A percentile compares a stretch with the other conserved stretches of the same genome.
Conservation (phyloP, 2,113 vertebrate species). For the Lethenteron reissneri region DNA sequence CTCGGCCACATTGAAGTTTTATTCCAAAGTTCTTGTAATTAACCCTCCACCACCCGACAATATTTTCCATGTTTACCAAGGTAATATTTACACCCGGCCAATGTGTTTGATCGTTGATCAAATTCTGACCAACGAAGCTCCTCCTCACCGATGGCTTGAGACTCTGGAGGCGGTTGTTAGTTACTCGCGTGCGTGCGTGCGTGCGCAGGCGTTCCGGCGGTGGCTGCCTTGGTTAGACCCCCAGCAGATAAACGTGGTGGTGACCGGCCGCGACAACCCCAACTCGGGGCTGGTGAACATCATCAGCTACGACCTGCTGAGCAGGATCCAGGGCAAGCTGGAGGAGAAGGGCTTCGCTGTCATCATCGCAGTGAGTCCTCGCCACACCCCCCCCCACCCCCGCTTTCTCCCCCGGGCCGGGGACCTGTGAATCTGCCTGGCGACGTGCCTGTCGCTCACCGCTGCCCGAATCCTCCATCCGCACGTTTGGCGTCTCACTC, state of each 20-base stretch:
- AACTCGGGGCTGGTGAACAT: slow-evolving; percentile 51
- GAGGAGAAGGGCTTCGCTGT: slow-evolving; percentile 39
- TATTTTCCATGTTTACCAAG: background rate
- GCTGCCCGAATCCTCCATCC: too few species aligned
- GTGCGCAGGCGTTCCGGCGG: slow-evolving; percentile 43
- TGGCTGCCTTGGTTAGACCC: slow-evolving; percentile 66
- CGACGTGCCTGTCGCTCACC: too few species aligned
- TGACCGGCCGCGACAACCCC: slow-evolving; percentile 48
- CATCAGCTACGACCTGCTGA: slow-evolving; percentile 80
- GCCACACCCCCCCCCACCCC: too few species aligned
- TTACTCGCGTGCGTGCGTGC: too few species aligned
- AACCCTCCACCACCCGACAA: background rate
- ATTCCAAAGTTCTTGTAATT: background rate
- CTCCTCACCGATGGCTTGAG: too few species aligned
- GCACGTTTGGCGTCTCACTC: too few species aligned
- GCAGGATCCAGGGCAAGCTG: slow-evolving; percentile 50
- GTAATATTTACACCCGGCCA: background rate
- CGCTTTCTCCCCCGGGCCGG: too few species aligned
- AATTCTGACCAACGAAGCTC: too few species aligned
- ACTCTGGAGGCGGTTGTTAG: too few species aligned
- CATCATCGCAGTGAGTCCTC: slow-evolving; percentile 58
- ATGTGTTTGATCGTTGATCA: background rate
- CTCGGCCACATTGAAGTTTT: too few species aligned
- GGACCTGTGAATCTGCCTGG: too few species aligned
- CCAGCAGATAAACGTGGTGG: slow-evolving; percentile 49